A percentile compares a stretch with the other conserved stretches of the same genome.
These are phyloP conservation scores for Gari tellinella DNA, from an alignment of 2,888 invertebrate genomes.

Conservation along the genomic window DNA sequence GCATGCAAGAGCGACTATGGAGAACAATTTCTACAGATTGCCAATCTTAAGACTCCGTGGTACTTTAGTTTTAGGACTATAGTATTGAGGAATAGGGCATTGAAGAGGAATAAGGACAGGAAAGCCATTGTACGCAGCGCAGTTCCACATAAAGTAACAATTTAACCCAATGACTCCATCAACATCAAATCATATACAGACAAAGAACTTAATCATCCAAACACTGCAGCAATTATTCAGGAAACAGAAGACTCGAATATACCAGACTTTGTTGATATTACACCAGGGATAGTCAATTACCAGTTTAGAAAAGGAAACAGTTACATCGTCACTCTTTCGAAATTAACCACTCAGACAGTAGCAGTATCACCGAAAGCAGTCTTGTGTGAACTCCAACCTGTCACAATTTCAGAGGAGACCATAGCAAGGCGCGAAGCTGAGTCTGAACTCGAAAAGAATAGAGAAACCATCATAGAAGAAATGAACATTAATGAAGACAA, in stretches of 20 bases:
- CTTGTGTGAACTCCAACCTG: constrained; percentile 37
- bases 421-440: neutral
- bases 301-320: constrained; percentile 1
- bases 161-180: constrained; percentile 8
- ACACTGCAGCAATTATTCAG: constrained; percentile 12
- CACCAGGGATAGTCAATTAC: constrained; percentile 6
- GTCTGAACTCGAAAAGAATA: no score
- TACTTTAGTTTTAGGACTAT: constrained; percentile 14
- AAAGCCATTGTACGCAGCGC: constrained; percentile 15
- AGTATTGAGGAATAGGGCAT: neutral
- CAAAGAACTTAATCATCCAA: constrained; percentile 3
- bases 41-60: constrained; percentile 11
- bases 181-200: constrained; percentile 7
- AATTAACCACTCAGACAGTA: constrained; percentile 18
- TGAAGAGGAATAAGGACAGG: constrained; percentile 18
- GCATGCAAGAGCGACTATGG: constrained; percentile 15
- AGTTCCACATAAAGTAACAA: neutral
- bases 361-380: constrained; percentile 12
- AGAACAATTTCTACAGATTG: constrained; percentile 23
- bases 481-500: neutral
- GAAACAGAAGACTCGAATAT: constrained; percentile 7
- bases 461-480: neutral
- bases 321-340: constrained; percentile 7
- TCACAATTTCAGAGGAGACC: constrained; percentile 7
- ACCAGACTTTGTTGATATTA: constrained; percentile 11